These are phyloP conservation scores for Spea multiplicata DNA, from an alignment of 2,113 vertebrate genomes.

Conservation along the genomic window DNA sequence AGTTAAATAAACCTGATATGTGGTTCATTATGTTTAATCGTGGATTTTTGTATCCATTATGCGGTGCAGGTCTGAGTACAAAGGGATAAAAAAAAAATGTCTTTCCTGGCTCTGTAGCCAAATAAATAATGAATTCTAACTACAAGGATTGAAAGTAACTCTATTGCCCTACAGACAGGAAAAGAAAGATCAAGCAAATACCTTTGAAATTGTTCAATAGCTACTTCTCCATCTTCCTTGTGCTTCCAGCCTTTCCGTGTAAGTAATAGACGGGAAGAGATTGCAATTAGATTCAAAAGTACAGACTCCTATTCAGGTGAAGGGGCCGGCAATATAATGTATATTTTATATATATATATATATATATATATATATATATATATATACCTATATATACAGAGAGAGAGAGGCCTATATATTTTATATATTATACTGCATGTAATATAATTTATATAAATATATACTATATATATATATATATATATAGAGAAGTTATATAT, in stretches of 20 bases:
- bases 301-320: not conserved
- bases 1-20: not conserved
- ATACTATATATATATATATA: no score
- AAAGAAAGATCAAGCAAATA: constrained; percentile 3
- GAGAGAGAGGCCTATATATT: no score
- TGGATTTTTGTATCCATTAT: not conserved
- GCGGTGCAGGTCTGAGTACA: not conserved
- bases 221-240: constrained; percentile 1
- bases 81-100: not conserved
- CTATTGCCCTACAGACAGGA: not conserved
- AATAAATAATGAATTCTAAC: not conserved
- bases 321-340: not conserved
- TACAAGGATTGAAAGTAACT: not conserved
- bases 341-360: no score
- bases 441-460: no score
- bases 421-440: no score
- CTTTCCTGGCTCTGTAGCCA: not conserved
- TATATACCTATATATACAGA: no score
- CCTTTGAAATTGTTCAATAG: constrained; percentile 5
- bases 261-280: not conserved
- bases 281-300: not conserved
- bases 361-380: no score
- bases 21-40: not conserved
- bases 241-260: not conserved
- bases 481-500: no score